Evolutionary conservation across 2,888 invertebrate genomes (phyloP).

Genomic region (Microdon myrmicae): DNA sequence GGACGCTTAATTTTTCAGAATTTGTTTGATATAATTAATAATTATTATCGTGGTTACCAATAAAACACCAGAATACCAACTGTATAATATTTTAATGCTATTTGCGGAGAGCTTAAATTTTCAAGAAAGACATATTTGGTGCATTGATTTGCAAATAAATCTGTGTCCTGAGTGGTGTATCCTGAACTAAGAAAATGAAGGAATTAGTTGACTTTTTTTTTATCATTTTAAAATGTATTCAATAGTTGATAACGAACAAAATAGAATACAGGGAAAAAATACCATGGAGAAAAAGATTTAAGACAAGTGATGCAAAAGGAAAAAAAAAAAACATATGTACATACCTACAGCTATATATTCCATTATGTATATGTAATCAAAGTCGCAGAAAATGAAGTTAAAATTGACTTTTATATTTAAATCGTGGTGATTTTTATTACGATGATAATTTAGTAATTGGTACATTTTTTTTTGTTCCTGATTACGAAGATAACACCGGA

Average conservation of each 20-base stretch:
- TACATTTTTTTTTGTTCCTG: constrained; percentile 19
- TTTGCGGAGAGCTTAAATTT: constrained; percentile 20
- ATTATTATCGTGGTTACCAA: constrained; percentile 20
- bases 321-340: too few relatives aligned
- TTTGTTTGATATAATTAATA: constrained; percentile 38
- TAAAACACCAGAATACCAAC: constrained; percentile 22
- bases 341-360: too few relatives aligned
- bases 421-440: constrained; percentile 42
- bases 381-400: constrained; percentile 18
- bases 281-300: too few relatives aligned
- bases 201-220: too few relatives aligned
- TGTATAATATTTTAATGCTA: constrained; percentile 31
- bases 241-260: constrained; percentile 38
- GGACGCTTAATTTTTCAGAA: constrained; percentile 43
- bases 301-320: too few relatives aligned
- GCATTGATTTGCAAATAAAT: too few relatives aligned
- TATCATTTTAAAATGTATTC: too few relatives aligned
- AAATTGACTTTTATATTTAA: constrained; percentile 11
- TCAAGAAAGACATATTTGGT: too few relatives aligned
- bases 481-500: too few relatives aligned
- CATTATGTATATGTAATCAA: constrained; percentile 11
- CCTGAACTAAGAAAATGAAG: too few relatives aligned
- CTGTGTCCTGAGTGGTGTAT: too few relatives aligned
- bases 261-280: constrained; percentile 1
- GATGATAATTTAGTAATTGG: constrained; percentile 45